Evolutionary conservation across 1,140 invertebrate species (phyloP).

Genomic region (Tachypleus tridentatus): DNA sequence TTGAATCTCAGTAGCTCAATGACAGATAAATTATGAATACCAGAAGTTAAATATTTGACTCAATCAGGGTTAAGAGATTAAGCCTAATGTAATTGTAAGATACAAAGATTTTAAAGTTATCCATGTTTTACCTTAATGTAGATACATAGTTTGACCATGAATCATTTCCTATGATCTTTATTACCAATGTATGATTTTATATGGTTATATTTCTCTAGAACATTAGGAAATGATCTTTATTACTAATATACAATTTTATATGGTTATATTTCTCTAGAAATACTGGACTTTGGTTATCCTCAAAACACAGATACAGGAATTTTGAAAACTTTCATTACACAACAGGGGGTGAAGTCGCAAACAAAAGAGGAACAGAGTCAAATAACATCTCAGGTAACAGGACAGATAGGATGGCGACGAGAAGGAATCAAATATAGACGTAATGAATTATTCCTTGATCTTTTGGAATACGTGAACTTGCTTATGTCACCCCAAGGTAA

Average conservation of each 20-base stretch:
- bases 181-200: too few relatives aligned
- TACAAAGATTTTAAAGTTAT: too few relatives aligned
- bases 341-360: slow-evolving; percentile 96
- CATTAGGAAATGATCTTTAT: too few relatives aligned
- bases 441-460: slow-evolving; percentile 98
- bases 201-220: slow-evolving; percentile 47
- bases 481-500: slow-evolving; percentile 97
- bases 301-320: slow-evolving; percentile 99
- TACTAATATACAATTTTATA: too few relatives aligned
- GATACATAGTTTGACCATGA: too few relatives aligned
- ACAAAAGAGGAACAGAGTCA: slow-evolving; percentile 99
- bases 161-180: too few relatives aligned
- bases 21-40: too few relatives aligned
- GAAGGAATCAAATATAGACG: slow-evolving; percentile 99
- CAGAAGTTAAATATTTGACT: too few relatives aligned
- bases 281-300: slow-evolving; percentile 98
- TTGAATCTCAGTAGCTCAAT: too few relatives aligned
- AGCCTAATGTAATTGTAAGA: too few relatives aligned
- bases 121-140: too few relatives aligned
- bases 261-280: slow-evolving; percentile 53
- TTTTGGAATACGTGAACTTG: slow-evolving; percentile 97
- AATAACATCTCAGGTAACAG: slow-evolving; percentile 82
- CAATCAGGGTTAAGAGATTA: too few relatives aligned
- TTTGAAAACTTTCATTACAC: slow-evolving; percentile 97
- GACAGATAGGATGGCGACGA: slow-evolving; percentile 88